Evolutionary conservation across 2,797 vertebrate species (phyloP).

Genomic region (Capromys pilorides): DNA sequence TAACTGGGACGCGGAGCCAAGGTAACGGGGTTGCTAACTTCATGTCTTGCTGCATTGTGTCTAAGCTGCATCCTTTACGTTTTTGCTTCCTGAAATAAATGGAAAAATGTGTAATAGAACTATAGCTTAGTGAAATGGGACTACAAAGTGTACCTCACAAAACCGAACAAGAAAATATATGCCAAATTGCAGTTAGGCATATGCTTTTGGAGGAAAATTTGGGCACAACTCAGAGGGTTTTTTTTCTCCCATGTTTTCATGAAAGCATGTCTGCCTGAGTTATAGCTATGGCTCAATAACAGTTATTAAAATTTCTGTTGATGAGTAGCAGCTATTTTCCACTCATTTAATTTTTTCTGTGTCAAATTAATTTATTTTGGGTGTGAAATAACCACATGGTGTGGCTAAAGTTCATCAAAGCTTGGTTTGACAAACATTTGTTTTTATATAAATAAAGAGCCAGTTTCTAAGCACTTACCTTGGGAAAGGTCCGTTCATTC

Average conservation of each 20-base stretch:
- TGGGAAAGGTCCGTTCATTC: not conserved
- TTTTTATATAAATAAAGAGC: not conserved
- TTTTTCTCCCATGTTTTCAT: not conserved
- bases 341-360: slow-evolving; percentile 53
- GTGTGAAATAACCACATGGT: not conserved
- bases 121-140: not conserved
- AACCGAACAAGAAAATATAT: not conserved
- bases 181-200: not conserved
- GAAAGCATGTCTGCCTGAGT: not conserved
- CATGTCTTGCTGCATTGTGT: slow-evolving; percentile 80
- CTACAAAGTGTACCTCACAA: not conserved
- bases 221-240: not conserved
- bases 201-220: not conserved
- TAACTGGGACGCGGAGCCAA: slow-evolving; percentile 89
- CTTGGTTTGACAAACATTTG: not conserved
- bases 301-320: not conserved
- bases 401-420: not conserved
- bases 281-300: not conserved
- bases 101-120: not conserved
- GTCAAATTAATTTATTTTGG: slow-evolving; percentile 44
- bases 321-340: not conserved
- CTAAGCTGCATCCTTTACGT: slow-evolving; percentile 62
- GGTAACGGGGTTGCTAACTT: slow-evolving; percentile 88
- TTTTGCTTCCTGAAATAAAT: slow-evolving; percentile 34
- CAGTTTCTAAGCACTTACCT: not conserved